Evolutionary conservation across 2,888 invertebrate species (phyloP).

Genomic region (Caenorhabditis sp.): DNA sequence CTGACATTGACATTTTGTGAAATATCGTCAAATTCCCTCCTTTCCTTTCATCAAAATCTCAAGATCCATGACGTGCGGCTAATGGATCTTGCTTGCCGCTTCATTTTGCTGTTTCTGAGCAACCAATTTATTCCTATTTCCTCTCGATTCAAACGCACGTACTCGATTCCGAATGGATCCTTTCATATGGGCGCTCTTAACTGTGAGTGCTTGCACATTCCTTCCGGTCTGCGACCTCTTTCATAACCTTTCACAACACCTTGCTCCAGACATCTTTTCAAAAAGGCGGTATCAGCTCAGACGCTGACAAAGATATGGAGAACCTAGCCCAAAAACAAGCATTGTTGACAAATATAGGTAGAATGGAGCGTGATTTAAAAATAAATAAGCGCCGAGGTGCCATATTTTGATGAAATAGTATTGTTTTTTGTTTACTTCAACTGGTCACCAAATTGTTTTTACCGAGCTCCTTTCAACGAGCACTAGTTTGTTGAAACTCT

Average conservation of each 20-base stretch:
- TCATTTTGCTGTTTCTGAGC: conserved; percentile 8
- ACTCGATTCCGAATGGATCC: conserved; percentile 34
- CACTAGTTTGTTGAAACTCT: too few species aligned
- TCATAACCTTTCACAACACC: conserved; percentile 13
- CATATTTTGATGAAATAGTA: conserved; percentile 9
- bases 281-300: conserved; percentile 3
- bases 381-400: conserved; percentile 21
- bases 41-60: conserved; percentile 20
- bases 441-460: conserved; percentile 8
- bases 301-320: conserved; percentile 23
- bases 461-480: too few species aligned
- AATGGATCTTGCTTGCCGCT: conserved; percentile 19
- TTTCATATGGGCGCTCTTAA: conserved; percentile 30
- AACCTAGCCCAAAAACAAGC: conserved; percentile 13
- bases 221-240: conserved; percentile 3
- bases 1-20: conserved; percentile 40
- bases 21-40: conserved; percentile 44
- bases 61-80: conserved; percentile 22
- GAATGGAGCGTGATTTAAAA: conserved; percentile 14
- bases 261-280: neutral
- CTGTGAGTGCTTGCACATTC: conserved; percentile 16
- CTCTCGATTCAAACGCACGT: neutral
- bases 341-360: conserved; percentile 40
- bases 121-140: neutral
- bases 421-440: conserved; percentile 24